Base-by-base conservation (phyloP, 2,113 vertebrate species). In the Eublepharis macularius region DNA sequence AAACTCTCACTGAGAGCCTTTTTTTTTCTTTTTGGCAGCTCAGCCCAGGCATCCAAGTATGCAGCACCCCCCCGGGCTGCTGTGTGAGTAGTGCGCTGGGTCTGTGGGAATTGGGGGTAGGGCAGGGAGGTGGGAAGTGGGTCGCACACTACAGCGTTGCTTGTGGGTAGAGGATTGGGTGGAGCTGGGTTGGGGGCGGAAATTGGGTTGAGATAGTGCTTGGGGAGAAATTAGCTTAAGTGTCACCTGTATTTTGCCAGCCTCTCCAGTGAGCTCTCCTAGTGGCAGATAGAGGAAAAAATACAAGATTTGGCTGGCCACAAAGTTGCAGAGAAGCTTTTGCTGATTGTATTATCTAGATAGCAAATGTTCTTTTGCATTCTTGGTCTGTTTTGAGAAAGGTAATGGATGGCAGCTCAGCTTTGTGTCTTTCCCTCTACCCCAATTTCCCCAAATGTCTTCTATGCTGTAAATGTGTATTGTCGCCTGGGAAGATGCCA, bases 11-110 rank as follows among this genome's bases (percentile, higher is more conserved):
- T 76, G 82, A 76, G 82, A 76, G 72, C 57, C 8, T 63, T 29
- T 75, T 47, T 83, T 65, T 66, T 65, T 47, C 43, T 74, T 76
- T 76, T 83, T 66, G 43, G 82, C 82, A 83, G 72, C 82, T 75
- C 57, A 83, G 82, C 57, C 82, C 82, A 83, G 82, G 57, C 82
- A 76, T 39, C 57, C 82, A 34, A 76, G 82, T 76, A 83, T 76
- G 72, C 82, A 83, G 60, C 82, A 83, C 41, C 72, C 82, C 32
- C 47, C 72, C 24, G 82, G 82, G 82, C 72, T 76, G 54, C 72
- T 76, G 82, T 83, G 82, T 83, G 82, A 83, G 72, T 83, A 83
- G 68, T n/a, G 6, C 29, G 49, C 26, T 49, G 41, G 60, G 43
- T 83, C 73, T 47, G 41, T 7, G 82, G 81, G 51, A 39, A 9